Percentiles rank a stretch among this genome's conserved stretches.
phyloP scores from a whole-genome alignment of 2,797 vertebrate species.

The Sternotherus odoratus region DNA sequence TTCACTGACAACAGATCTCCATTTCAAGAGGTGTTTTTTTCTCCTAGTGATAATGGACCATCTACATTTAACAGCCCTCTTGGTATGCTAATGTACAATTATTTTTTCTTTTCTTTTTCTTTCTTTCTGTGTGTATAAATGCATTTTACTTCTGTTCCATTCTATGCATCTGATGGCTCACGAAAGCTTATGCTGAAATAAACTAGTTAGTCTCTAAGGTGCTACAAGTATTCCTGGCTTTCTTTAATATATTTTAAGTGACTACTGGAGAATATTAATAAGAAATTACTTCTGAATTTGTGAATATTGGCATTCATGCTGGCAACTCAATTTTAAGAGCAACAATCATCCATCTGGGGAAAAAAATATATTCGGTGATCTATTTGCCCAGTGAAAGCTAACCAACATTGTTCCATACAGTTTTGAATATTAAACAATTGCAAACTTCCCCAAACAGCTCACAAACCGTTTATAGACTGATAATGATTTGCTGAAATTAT shows the following conservation, averaged over 20 bases:
- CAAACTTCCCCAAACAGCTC: neutral
- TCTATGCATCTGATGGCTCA: too few relatives aligned
- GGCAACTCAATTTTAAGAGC: neutral
- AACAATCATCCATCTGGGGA: neutral
- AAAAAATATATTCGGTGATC: neutral
- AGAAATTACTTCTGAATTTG: neutral
- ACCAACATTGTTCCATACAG: neutral
- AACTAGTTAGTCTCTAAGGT: too few relatives aligned
- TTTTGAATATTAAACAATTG: neutral
- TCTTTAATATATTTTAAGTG: neutral
- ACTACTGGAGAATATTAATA: neutral
- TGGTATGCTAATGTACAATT: too few relatives aligned
- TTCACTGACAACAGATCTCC: too few relatives aligned
- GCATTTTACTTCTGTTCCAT: too few relatives aligned
- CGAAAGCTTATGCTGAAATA: too few relatives aligned
- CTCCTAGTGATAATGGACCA: too few relatives aligned
- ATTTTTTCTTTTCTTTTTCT: too few relatives aligned
- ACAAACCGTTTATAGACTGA: neutral
- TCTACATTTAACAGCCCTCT: too few relatives aligned
- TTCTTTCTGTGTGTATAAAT: too few relatives aligned
- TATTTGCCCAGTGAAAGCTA: neutral
- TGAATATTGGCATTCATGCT: neutral
- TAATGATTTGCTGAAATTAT: neutral
- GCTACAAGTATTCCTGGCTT: too few relatives aligned
- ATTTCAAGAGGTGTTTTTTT: too few relatives aligned